Evolutionary conservation across 2,888 invertebrate species (phyloP), one percentile per base, ranked within the genome.

Genomic region (Agrotis exclamationis): DNA sequence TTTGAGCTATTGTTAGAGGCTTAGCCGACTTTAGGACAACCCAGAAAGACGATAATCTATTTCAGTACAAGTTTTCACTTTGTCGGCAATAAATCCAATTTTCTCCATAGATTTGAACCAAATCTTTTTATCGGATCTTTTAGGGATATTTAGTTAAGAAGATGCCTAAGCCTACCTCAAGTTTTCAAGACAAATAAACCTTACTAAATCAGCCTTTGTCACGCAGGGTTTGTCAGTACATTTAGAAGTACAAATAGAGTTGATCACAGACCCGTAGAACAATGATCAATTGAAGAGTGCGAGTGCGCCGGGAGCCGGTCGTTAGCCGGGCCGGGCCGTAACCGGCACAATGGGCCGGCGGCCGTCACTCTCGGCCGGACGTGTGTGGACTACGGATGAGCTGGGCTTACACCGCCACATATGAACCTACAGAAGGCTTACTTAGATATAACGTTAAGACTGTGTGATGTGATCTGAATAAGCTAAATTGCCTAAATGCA

Each of bases 231-330:
- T 24, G 81, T 33, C 53, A 65, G 47, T 57, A 58, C 50, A 63
- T 80, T 76, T 63, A 73, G 50, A 47, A 58, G 56, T 50, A 64
- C 66, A 70, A 68, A 64, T 65, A 80, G 51, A 53, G 63, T 63
- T 58, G 56, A 62, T 80, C 39, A 54, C 54, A 56, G 59, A 67
- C 66, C 62, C 50, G 33, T 56, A 58, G 68, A 80, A 79, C 77
- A 79, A 79, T 80, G 81, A 76, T 80, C 81, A 71, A 71, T 81
- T 68, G 81, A 51, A 48, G 71, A 58, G 81, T 22, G 50, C 39
- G 80, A 39, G 51, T 47, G 51, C 69, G 76, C 58, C 62, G 45
- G 79, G 44, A 53, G 71, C 57, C 67, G 71, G 77, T 71, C 79
- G 81, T 79, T 79, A 67, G 79, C 64, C 62, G 63, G 75, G 16